Percentiles rank a stretch among this genome's conserved stretches.
These are phyloP conservation scores for Proisotoma minuta DNA, from an alignment of 2,888 invertebrate genomes.

Conservation along the genomic window DNA sequence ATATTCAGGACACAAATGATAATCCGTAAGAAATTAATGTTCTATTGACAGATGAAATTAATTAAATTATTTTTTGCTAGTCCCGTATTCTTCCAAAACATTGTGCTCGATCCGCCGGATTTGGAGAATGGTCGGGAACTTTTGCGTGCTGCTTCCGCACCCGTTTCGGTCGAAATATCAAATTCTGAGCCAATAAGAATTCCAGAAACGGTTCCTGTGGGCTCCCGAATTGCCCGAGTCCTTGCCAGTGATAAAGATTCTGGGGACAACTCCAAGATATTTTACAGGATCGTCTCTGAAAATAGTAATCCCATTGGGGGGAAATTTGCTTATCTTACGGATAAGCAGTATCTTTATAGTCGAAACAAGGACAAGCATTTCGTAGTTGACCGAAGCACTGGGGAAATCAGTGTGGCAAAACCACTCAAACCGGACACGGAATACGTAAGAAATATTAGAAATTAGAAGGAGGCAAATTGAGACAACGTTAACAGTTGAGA, in stretches of 20 bases:
- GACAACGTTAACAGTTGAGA: too few species aligned
- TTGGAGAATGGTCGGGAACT: conserved; percentile 40
- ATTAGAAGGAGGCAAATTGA: too few species aligned
- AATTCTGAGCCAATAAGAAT: conserved; percentile 44
- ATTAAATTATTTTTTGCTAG: neutral
- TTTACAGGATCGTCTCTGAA: conserved; percentile 63
- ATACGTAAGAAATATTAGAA: too few species aligned
- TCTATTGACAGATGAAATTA: neutral
- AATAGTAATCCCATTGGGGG: conserved; percentile 57
- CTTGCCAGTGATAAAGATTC: conserved; percentile 47
- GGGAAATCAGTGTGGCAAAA: conserved; percentile 68
- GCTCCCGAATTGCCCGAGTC: conserved; percentile 49
- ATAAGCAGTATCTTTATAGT: conserved; percentile 45
- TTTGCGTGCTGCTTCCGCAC: conserved; percentile 44
- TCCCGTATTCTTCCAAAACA: conserved; percentile 44
- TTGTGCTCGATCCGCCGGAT: conserved; percentile 45
- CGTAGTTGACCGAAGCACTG: conserved; percentile 68
- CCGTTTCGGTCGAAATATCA: conserved; percentile 45
- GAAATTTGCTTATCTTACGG: conserved; percentile 41
- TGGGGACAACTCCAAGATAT: conserved; percentile 62
- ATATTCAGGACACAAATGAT: conserved; percentile 74
- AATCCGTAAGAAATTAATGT: conserved; percentile 53
- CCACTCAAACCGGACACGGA: conserved; percentile 69
- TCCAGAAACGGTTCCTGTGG: conserved; percentile 47
- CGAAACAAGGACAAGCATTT: conserved; percentile 59